Percentiles rank a stretch among this genome's conserved stretches.
Conservation (phyloP, 2,888 invertebrate genomes). For the Stenchaetothrips biformis region DNA sequence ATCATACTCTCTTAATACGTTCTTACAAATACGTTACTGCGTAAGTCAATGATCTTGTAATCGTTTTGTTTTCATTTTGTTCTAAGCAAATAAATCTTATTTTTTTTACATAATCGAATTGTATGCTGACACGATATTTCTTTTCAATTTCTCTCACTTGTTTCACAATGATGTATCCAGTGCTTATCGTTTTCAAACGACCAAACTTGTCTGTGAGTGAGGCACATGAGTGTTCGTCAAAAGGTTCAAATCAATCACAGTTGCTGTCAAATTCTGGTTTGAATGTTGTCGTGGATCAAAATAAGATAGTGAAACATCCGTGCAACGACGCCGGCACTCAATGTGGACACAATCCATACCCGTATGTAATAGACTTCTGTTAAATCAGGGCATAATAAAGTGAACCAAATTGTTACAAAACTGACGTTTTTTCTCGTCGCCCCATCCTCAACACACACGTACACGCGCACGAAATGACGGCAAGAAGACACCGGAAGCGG, state of each 20-base stretch:
- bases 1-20: too few species aligned
- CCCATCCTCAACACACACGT: neutral
- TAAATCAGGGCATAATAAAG: neutral
- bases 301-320: too few species aligned
- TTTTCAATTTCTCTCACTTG: neutral
- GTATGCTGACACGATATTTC: conserved; percentile 7
- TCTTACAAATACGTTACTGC: neutral
- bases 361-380: neutral
- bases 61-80: conserved; percentile 6
- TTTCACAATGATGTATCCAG: neutral
- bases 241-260: too few species aligned
- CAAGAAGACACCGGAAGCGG: neutral
- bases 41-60: conserved; percentile 1
- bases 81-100: conserved; percentile 18
- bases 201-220: neutral
- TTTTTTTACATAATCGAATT: conserved; percentile 11
- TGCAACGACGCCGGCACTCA: neutral
- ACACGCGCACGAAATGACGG: neutral
- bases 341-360: neutral
- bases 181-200: neutral
- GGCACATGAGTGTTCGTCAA: neutral
- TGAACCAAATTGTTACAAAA: neutral
- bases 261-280: too few species aligned
- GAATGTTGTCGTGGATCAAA: too few species aligned
- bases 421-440: neutral